Evolutionary conservation across 2,797 vertebrate species (phyloP).

Genomic region (Melanotaenia trifasciata): DNA sequence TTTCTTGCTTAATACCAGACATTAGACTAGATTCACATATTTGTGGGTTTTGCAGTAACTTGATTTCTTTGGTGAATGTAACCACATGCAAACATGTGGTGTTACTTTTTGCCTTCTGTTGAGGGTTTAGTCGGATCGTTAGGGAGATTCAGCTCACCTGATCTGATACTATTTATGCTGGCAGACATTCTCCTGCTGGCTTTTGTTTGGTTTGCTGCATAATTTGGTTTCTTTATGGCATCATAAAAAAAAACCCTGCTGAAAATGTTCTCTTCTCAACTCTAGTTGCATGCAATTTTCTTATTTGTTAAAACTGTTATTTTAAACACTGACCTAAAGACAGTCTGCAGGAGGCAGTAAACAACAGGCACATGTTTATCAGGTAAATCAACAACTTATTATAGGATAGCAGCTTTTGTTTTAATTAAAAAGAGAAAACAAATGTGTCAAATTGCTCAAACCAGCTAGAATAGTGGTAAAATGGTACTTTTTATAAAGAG

Average conservation of each 20-base stretch:
- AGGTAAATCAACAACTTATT: no score
- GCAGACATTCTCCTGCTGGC: background rate
- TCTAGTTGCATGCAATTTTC: background rate
- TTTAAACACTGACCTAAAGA: no score
- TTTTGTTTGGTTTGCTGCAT: conserved; percentile 7
- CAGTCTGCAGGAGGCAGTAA: no score
- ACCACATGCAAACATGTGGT: background rate
- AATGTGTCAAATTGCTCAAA: no score
- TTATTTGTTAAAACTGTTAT: no score
- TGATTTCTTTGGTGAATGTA: background rate
- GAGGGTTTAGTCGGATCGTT: conserved; percentile 14
- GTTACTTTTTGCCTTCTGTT: background rate
- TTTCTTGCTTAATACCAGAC: background rate
- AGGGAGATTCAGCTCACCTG: conserved; percentile 19
- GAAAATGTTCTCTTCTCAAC: background rate
- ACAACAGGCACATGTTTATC: no score
- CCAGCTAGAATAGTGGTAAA: background rate
- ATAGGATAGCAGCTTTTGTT: no score
- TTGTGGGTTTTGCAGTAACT: background rate
- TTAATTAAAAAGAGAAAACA: no score
- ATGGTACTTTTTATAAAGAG: background rate
- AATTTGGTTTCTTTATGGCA: background rate
- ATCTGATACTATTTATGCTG: background rate
- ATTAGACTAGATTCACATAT: background rate
- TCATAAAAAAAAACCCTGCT: background rate